A percentile compares a stretch with the other conserved stretches of the same genome.
phyloP scores from a whole-genome alignment of 2,888 invertebrate genomes.

The Blastobasis adustella region DNA sequence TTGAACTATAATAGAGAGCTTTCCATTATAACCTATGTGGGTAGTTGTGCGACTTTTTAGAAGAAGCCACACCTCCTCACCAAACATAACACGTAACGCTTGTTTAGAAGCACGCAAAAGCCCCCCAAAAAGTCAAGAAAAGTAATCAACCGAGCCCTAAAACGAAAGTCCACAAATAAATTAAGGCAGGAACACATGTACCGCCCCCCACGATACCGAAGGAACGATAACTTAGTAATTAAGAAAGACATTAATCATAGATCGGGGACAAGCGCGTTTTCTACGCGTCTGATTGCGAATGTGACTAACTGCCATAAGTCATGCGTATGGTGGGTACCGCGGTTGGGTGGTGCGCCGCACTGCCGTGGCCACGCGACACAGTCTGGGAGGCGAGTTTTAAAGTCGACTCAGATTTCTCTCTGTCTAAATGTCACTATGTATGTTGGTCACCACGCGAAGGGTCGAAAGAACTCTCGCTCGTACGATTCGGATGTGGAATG shows the following conservation, averaged over 20 bases:
- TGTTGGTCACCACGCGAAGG: too few species aligned
- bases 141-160: constrained; percentile 33
- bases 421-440: too few species aligned
- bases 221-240: constrained; percentile 67
- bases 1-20: too few species aligned
- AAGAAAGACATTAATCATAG: constrained; percentile 71
- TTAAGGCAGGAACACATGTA: constrained; percentile 64
- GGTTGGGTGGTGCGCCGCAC: constrained; percentile 41
- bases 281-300: constrained; percentile 49
- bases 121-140: constrained; percentile 23
- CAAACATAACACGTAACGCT: too few species aligned
- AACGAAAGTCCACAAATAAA: constrained; percentile 54
- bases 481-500: too few species aligned
- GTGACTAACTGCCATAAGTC: constrained; percentile 63
- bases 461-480: too few species aligned
- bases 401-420: too few species aligned
- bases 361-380: too few species aligned
- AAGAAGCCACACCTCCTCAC: too few species aligned
- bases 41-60: too few species aligned
- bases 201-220: constrained; percentile 29
- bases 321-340: constrained; percentile 30
- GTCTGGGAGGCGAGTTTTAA: too few species aligned
- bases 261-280: constrained; percentile 50
- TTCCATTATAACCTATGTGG: too few species aligned
- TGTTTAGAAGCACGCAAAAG: constrained; percentile 4